Percentiles rank a stretch among this genome's conserved stretches.
Conservation (phyloP, 2,888 invertebrate genomes). For the Yponomeuta malinellus region DNA sequence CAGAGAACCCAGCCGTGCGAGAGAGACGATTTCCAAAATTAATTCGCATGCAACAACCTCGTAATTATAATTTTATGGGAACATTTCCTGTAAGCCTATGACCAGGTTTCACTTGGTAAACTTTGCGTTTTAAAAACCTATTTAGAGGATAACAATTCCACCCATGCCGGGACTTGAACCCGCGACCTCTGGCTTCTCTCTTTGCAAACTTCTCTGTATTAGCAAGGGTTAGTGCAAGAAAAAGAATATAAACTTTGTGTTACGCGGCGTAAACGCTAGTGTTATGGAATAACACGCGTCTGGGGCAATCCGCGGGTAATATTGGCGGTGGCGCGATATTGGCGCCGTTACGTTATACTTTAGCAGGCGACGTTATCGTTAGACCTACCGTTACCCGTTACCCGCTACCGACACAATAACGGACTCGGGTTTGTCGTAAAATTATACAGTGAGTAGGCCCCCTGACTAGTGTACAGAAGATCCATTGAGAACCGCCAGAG, state of each 20-base stretch:
- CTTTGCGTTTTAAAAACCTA: too few relatives aligned
- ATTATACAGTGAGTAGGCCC: slow-evolving; percentile 24
- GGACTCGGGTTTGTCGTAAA: slow-evolving; percentile 23
- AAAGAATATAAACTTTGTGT: not conserved
- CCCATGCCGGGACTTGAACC: too few relatives aligned
- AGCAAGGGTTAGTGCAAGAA: too few relatives aligned
- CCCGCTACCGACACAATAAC: slow-evolving; percentile 34
- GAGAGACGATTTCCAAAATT: too few relatives aligned
- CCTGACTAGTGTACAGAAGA: slow-evolving; percentile 1
- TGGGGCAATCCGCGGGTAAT: not conserved
- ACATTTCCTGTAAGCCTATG: too few relatives aligned
- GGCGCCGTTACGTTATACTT: slow-evolving; percentile 37
- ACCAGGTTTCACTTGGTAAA: too few relatives aligned
- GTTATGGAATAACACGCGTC: not conserved
- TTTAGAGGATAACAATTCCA: too few relatives aligned
- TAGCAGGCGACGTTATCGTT: slow-evolving; percentile 33
- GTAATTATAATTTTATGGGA: too few relatives aligned
- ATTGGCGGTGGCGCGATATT: slow-evolving; percentile 25
- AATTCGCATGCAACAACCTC: too few relatives aligned
- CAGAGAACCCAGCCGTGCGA: too few relatives aligned
- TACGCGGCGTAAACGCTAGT: not conserved
- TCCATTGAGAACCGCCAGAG: not conserved
- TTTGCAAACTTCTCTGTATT: too few relatives aligned
- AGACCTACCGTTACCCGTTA: slow-evolving; percentile 26
- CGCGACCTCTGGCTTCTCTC: too few relatives aligned